Percentiles rank a stretch among this genome's conserved stretches.
These are phyloP conservation scores for Pterobdella sp. DNA, from an alignment of 2,888 invertebrate genomes.

Conservation along the genomic window DNA sequence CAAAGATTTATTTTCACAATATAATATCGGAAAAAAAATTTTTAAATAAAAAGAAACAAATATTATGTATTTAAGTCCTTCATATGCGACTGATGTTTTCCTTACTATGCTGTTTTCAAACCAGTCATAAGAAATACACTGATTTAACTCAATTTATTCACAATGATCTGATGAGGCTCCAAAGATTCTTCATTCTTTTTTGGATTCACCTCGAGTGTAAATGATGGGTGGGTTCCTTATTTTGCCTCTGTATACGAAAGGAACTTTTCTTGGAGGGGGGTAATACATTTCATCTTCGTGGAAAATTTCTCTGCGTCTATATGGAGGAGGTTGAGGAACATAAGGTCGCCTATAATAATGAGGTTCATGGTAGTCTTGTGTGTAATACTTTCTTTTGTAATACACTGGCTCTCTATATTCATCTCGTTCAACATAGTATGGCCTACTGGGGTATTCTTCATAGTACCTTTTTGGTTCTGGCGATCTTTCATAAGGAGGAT, in stretches of 20 bases:
- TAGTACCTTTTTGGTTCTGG: not conserved
- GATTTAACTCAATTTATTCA: no score
- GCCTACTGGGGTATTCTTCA: not conserved
- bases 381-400: conserved; percentile 6
- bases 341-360: conserved; percentile 21
- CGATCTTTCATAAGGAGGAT: conserved; percentile 2
- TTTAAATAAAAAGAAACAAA: not conserved
- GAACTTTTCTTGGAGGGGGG: not conserved
- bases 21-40: no score
- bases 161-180: no score
- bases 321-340: not conserved
- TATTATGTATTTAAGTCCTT: not conserved
- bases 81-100: conserved; percentile 1
- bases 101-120: not conserved
- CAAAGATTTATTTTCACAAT: not conserved
- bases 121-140: not conserved
- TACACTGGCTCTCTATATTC: conserved; percentile 6
- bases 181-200: not conserved
- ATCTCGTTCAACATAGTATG: conserved; percentile 7
- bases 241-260: conserved; percentile 18
- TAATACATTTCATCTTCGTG: not conserved
- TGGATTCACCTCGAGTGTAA: conserved; percentile 6
- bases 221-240: conserved; percentile 23
- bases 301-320: not conserved
- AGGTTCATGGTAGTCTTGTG: not conserved